Evolutionary conservation across 2,888 invertebrate species (phyloP).

Genomic region (Eurytoma californica): DNA sequence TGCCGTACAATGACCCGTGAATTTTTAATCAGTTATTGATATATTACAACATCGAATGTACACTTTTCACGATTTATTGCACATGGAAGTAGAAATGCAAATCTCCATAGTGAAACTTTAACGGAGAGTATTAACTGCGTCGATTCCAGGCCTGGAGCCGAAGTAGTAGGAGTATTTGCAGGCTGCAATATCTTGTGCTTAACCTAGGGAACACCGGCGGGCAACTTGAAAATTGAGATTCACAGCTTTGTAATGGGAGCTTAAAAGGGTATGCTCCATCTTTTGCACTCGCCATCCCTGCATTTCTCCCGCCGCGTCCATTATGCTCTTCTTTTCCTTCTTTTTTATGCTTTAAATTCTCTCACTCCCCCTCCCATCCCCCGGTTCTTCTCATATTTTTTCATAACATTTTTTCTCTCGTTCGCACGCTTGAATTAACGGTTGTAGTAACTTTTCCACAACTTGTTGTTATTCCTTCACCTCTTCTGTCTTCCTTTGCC

Average conservation of each 20-base stretch:
- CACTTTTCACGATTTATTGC: slow-evolving; percentile 6
- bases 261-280: slow-evolving; percentile 6
- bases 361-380: no score
- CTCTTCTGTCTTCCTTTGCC: no score
- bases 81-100: not conserved
- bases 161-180: not conserved
- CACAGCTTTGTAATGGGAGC: slow-evolving; percentile 32
- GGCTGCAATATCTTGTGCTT: slow-evolving; percentile 27
- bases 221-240: slow-evolving; percentile 43
- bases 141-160: slow-evolving; percentile 1
- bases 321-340: not conserved
- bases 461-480: no score
- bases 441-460: no score
- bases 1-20: no score
- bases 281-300: not conserved
- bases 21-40: no score
- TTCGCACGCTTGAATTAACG: no score
- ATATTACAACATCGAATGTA: no score
- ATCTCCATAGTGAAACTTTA: not conserved
- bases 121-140: slow-evolving; percentile 26
- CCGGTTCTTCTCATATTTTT: not conserved
- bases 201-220: slow-evolving; percentile 10
- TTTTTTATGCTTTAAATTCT: not conserved
- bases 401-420: not conserved
- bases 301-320: not conserved